A percentile compares a stretch with the other conserved stretches of the same genome.
These are phyloP conservation scores for Drosophila monieri DNA, from an alignment of 2,888 invertebrate genomes.

Conservation along the genomic window DNA sequence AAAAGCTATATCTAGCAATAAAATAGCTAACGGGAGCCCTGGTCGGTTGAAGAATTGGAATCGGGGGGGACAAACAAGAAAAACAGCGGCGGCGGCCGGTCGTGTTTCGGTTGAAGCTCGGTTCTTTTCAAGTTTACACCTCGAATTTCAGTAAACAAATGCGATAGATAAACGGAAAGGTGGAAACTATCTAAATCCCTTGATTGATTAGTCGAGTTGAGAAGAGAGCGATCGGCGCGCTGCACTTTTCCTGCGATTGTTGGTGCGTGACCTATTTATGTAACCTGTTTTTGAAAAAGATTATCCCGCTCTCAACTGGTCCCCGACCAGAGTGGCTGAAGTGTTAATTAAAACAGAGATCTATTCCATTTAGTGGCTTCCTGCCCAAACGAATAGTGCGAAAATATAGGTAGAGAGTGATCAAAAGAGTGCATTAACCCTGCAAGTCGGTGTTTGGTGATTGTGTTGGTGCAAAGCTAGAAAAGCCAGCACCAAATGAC, in stretches of 20 bases:
- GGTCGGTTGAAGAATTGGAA: neutral
- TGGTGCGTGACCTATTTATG: conserved; percentile 82
- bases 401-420: conserved; percentile 33
- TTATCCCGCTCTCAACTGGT: conserved; percentile 66
- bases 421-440: conserved; percentile 80
- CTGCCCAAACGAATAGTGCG: conserved; percentile 37
- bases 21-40: neutral
- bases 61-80: conserved; percentile 1
- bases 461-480: conserved; percentile 51
- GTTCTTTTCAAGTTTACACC: conserved; percentile 52
- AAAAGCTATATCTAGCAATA: neutral
- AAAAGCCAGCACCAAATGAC: conserved; percentile 56
- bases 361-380: conserved; percentile 45
- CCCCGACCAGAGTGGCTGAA: conserved; percentile 50
- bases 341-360: conserved; percentile 63
- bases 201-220: conserved; percentile 26
- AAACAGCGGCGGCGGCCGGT: conserved; percentile 55
- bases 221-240: conserved; percentile 55
- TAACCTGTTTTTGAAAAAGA: conserved; percentile 78
- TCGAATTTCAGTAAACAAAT: conserved; percentile 21
- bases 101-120: conserved; percentile 48
- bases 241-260: conserved; percentile 62
- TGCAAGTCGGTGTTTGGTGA: conserved; percentile 50
- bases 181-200: conserved; percentile 59
- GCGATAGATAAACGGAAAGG: conserved; percentile 19